Base-by-base conservation (phyloP, 2,888 invertebrate genomes). In the Acleris cristana region DNA sequence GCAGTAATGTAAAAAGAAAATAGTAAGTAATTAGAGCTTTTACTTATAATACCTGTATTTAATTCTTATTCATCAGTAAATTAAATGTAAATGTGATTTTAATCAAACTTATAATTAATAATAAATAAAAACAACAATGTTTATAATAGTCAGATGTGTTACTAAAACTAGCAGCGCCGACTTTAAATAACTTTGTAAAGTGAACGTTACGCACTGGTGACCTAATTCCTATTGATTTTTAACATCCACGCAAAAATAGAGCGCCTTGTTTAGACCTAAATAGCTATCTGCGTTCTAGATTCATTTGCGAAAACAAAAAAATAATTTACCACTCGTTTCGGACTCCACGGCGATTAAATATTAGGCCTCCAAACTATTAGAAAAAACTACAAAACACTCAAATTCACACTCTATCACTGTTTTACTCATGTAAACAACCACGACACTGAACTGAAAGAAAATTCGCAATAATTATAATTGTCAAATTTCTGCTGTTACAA, bases 331-430 rank as follows among this genome's bases (percentile, higher is more conserved):
- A 76, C 78, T 87, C 70, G 84, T 79, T 73, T 89, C 85, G 70
- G 90, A 85, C 80, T 90, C 90, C 90, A 90, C 88, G 87, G 79
- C 77, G 86, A 75, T 45, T 34, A 51, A 7, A 7, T 26, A 26
- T 26, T 49, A 53, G n/a, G n/a, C 54, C 48, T 65, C 12, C 6
- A 30, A 56, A 45, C 58, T 51, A 51, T 54, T 16, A 40, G 44
- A 26, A 51, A 58, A 65, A 59, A 65, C 40, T 55, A 67, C 49
- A 73, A 62, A 62, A 48, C 66, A 45, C 16, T 30, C 34, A 8
- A 16, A 21, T 45, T 18, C 30, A 34, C 5, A 52, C 30, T 30
- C 40, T 48, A 53, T 23, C 18, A 48, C 45, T 52, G 23, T 18
- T 51, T 30, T 53, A 57, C 70, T 19, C 69, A 63, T 54, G 61